Conservation (phyloP, 1,140 invertebrate species). For the Pachypeltis micranthus region DNA sequence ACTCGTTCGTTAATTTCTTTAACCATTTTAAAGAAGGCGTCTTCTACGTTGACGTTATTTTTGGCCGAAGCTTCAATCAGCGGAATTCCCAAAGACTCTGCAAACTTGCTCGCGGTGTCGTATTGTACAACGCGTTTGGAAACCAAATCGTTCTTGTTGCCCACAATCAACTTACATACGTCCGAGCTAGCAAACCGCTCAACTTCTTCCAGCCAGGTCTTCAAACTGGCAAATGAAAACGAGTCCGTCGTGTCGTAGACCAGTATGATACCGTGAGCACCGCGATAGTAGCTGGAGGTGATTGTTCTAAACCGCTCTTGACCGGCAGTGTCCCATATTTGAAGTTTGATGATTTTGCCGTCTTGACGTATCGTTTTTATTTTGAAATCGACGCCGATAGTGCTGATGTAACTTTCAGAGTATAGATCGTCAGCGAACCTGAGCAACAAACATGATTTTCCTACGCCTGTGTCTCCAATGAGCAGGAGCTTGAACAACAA, state of each 20-base stretch:
- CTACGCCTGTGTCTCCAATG: conserved; percentile 99
- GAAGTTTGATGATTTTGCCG: conserved; percentile 54
- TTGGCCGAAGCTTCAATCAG: conserved; percentile 97
- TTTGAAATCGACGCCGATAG: conserved; percentile 50
- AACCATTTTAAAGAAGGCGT: conserved; percentile 97
- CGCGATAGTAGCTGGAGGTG: conserved; percentile 55
- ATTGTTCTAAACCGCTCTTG: conserved; percentile 54
- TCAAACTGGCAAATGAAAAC: conserved; percentile 56
- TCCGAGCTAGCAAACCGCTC: conserved; percentile 44
- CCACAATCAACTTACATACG: conserved; percentile 44
- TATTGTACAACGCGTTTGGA: conserved; percentile 90
- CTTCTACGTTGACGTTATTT: conserved; percentile 91
- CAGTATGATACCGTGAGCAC: conserved; percentile 60
- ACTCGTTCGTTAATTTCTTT: conserved; percentile 91
- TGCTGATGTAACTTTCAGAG: conserved; percentile 18
- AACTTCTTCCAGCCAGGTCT: conserved; percentile 54
- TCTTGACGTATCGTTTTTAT: conserved; percentile 54
- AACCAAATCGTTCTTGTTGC: conserved; percentile 54
- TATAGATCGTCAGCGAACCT: conserved; percentile 65
- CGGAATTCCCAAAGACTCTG: conserved; percentile 90
- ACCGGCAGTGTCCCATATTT: conserved; percentile 56
- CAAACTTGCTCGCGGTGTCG: conserved; percentile 90
- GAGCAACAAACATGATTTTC: conserved; percentile 94
- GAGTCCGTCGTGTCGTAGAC: conserved; percentile 58
- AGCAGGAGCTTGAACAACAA: conserved; percentile 98